Percentiles rank a stretch among this genome's conserved stretches.
Evolutionary conservation across 2,888 invertebrate species (phyloP).

Genomic region (Tigriopus californicus): DNA sequence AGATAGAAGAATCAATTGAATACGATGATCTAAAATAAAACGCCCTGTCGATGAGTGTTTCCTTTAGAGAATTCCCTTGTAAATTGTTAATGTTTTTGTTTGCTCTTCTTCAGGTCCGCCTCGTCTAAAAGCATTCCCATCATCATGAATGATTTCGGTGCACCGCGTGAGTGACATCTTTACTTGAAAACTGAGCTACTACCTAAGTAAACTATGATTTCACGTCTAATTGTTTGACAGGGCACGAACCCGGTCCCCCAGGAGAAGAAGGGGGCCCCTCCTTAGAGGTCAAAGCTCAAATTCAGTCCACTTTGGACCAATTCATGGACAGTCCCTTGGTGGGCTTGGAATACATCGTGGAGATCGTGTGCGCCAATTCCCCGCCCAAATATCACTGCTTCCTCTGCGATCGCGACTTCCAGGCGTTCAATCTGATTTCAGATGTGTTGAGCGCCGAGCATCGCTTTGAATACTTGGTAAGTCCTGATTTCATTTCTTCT

Average conservation of each 20-base stretch:
- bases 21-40: no score
- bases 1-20: no score
- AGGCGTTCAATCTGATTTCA: constrained; percentile 53
- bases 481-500: constrained; percentile 19
- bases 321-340: constrained; percentile 34
- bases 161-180: no score
- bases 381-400: constrained; percentile 54
- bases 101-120: no score
- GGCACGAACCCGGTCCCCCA: not conserved
- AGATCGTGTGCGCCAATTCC: constrained; percentile 37
- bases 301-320: constrained; percentile 29
- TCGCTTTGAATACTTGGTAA: constrained; percentile 47
- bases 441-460: constrained; percentile 61
- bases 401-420: constrained; percentile 57
- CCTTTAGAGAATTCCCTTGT: no score
- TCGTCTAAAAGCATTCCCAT: no score
- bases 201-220: no score
- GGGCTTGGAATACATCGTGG: constrained; percentile 61
- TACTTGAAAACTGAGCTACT: no score
- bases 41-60: no score
- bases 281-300: constrained; percentile 20
- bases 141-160: no score
- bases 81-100: no score
- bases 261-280: not conserved
- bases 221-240: not conserved